phyloP scores from a whole-genome alignment of 2,797 vertebrate genomes.

The Lagorchestes hirsutus region DNA sequence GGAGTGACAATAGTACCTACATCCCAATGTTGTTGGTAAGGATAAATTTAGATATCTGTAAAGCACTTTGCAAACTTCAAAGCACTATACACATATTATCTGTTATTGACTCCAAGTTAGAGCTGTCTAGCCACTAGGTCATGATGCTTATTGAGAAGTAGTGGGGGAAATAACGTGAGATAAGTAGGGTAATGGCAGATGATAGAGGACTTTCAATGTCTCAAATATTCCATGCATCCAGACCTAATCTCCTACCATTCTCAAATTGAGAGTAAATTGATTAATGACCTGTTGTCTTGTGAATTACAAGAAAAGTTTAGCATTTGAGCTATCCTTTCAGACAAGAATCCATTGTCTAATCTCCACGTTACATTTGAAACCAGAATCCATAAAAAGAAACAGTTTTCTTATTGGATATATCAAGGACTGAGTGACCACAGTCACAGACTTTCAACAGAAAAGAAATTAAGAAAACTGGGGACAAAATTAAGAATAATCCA shows the following conservation, averaged over 20 bases:
- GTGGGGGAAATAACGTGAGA: background rate
- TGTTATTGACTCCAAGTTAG: background rate
- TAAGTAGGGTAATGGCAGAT: background rate
- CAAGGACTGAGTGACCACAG: background rate
- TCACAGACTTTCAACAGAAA: conserved; percentile 11
- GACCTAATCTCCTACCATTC: background rate
- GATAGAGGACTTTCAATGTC: background rate
- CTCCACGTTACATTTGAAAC: conserved; percentile 5
- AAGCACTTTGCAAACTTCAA: background rate
- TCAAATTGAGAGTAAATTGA: conserved; percentile 15
- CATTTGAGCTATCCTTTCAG: background rate
- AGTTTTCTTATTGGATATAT: conserved; percentile 32
- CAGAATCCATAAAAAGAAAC: conserved; percentile 36
- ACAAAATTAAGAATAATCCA: conserved; percentile 25
- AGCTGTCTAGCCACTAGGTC: background rate
- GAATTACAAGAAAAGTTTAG: conserved; percentile 30
- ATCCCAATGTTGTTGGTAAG: background rate
- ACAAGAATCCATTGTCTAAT: conserved; percentile 42
- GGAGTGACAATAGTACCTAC: background rate
- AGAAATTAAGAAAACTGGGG: conserved; percentile 14
- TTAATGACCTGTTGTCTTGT: conserved; percentile 24
- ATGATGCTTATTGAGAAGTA: background rate
- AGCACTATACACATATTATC: too few species aligned
- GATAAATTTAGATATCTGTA: background rate
- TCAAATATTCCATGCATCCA: background rate